These are phyloP conservation scores for Hybognathus amarus DNA, from an alignment of 2,797 vertebrate genomes.

Conservation along the genomic window DNA sequence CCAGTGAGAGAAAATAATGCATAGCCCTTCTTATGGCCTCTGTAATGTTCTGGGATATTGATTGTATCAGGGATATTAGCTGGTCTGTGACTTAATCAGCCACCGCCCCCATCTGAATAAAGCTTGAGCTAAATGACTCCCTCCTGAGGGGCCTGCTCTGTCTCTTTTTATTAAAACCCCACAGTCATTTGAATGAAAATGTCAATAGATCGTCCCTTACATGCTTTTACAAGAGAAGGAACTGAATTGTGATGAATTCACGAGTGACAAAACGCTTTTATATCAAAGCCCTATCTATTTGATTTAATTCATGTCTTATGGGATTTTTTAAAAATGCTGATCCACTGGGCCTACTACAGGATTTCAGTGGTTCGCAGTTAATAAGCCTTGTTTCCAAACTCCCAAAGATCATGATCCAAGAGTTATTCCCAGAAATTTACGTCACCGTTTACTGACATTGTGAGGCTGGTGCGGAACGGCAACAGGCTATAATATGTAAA, in stretches of 20 bases:
- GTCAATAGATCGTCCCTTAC: constrained; percentile 13
- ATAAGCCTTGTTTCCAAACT: constrained; percentile 1
- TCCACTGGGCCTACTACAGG: not conserved
- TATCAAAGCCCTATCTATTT: not conserved
- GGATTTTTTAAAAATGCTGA: not conserved
- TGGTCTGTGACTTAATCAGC: constrained; percentile 59
- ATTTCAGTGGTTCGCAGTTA: not conserved
- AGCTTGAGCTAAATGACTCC: constrained; percentile 54
- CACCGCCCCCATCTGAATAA: constrained; percentile 52
- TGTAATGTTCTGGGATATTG: constrained; percentile 58
- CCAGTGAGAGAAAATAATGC: constrained; percentile 52
- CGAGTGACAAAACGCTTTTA: not conserved
- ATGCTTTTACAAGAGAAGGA: constrained; percentile 15
- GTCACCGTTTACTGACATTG: not conserved
- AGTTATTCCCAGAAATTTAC: not conserved
- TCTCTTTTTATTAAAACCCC: constrained; percentile 55
- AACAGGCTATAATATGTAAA: constrained; percentile 44
- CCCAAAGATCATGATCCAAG: not conserved
- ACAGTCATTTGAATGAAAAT: constrained; percentile 30
- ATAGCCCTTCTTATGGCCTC: constrained; percentile 48
- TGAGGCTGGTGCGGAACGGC: constrained; percentile 11
- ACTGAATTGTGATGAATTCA: constrained; percentile 7
- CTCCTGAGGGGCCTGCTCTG: constrained; percentile 43
- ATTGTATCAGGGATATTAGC: constrained; percentile 63
- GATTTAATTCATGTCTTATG: not conserved